Evolutionary conservation across 2,797 vertebrate species (phyloP).

Genomic region (Delichon dasypus): DNA sequence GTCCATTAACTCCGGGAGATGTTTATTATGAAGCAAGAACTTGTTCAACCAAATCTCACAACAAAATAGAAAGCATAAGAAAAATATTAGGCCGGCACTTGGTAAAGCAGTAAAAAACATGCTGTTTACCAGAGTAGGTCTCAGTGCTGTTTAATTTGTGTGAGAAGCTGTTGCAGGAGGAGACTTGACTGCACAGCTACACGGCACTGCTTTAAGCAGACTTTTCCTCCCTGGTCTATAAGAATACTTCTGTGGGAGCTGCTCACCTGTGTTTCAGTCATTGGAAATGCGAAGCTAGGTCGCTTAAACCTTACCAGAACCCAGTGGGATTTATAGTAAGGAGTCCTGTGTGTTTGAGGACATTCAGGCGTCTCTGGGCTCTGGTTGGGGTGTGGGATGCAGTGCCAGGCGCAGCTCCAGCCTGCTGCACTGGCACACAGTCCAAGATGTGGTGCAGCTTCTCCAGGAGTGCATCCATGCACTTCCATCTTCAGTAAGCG

Average conservation of each 20-base stretch:
- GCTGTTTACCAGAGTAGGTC: not conserved
- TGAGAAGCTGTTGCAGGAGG: not conserved
- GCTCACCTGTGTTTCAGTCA: not conserved
- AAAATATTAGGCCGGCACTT: conserved; percentile 17
- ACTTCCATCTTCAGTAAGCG: not conserved
- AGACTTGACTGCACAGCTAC: not conserved
- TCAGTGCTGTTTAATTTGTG: not conserved
- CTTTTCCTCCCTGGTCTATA: not conserved
- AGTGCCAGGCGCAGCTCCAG: not conserved
- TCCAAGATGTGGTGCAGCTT: not conserved
- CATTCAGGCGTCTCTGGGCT: not conserved
- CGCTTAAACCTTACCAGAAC: not conserved
- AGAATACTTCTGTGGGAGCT: not conserved
- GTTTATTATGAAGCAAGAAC: conserved; percentile 30
- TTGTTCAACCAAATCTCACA: not conserved
- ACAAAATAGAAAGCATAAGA: not conserved
- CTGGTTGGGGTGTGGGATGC: not conserved
- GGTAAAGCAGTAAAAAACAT: not conserved
- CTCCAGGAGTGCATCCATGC: not conserved
- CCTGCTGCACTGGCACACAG: not conserved
- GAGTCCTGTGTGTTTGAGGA: not conserved
- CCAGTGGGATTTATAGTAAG: not conserved
- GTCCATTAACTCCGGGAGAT: conserved; percentile 12
- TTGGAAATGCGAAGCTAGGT: not conserved
- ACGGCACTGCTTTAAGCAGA: not conserved